phyloP scores from a whole-genome alignment of 2,888 invertebrate species.

The Clistopyga incitator region DNA sequence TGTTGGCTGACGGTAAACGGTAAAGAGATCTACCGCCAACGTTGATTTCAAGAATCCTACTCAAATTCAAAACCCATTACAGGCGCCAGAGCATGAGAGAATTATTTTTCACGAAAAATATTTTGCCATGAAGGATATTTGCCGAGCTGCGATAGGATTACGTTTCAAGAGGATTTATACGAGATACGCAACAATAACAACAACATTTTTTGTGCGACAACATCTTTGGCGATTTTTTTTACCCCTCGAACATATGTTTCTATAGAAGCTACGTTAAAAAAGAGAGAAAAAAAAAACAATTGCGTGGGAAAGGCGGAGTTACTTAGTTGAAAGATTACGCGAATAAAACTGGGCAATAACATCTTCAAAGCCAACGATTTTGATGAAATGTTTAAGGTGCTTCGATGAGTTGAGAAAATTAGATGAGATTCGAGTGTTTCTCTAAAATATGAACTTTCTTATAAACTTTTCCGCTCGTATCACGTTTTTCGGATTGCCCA shows the following conservation, averaged over 20 bases:
- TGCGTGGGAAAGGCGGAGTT: background rate
- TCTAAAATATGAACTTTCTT: constrained; percentile 6
- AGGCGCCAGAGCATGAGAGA: background rate
- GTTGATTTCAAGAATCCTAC: background rate
- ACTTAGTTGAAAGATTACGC: constrained; percentile 11
- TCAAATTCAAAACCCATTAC: background rate
- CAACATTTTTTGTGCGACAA: background rate
- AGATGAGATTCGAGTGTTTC: constrained; percentile 1
- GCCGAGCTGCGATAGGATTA: background rate
- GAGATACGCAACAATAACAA: background rate
- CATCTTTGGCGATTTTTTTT: background rate
- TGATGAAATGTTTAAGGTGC: background rate
- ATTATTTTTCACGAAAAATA: background rate
- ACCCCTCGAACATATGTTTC: too few species aligned
- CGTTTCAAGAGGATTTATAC: background rate
- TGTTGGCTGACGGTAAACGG: background rate
- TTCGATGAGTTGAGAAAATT: background rate
- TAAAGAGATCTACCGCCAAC: background rate
- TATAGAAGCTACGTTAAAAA: too few species aligned
- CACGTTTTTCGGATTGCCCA: background rate
- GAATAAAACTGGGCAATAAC: constrained; percentile 2
- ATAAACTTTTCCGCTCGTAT: background rate
- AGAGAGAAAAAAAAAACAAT: too few species aligned
- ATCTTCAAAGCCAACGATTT: constrained; percentile 6
- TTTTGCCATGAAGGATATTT: background rate